Base-by-base conservation (phyloP, 2,888 invertebrate genomes). In the Protula sp. region DNA sequence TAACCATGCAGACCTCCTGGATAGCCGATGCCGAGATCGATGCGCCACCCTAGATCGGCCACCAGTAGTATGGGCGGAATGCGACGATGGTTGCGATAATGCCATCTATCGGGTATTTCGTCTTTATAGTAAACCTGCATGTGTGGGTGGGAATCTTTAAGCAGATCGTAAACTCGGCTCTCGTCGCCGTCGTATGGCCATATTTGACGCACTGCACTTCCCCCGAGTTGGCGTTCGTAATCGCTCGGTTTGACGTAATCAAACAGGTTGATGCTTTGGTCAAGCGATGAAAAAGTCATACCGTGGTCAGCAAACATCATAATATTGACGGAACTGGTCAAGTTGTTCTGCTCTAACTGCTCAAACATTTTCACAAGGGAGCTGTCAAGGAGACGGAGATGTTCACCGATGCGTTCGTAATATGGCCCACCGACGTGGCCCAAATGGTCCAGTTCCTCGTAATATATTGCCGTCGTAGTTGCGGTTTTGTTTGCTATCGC, bases 41-140 rank as follows among this genome's bases (percentile, higher is more conserved):
- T 31, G 3, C 9, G 24, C 38, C 55, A 75, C 3, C 76, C 77
- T 2, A 66, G 56, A 3, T 74, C 72, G 2, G 72, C 70, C 3
- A 71, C 67, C 1, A 72, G 53, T 26, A 70, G 62, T 26, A 77
- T 68, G 2, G 74, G 73, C 0, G 74, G 65, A 0, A 72, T 69
- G 27, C 71, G 64, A 28, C 60, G 56, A 59, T 73, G 70, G 26
- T 71, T 61, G 57, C 68, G 71, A 60, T 69, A 69, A 60, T 69
- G 69, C 67, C 69, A 75, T 4, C 70, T 52, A 3, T 72, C 72
- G 22, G 72, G 71, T 14, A 76, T 63, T 4, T 76, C 71, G 31
- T 67, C 60, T 56, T 67, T 68, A 29, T 60, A 60, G 60, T 68
- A 76, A 1, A 74, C 72, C 0, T 58, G 63, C 60, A 75, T 53